A percentile compares a stretch with the other conserved stretches of the same genome.
Conservation (phyloP, 2,888 invertebrate genomes). For the Dasysyrphus tricinctus region DNA sequence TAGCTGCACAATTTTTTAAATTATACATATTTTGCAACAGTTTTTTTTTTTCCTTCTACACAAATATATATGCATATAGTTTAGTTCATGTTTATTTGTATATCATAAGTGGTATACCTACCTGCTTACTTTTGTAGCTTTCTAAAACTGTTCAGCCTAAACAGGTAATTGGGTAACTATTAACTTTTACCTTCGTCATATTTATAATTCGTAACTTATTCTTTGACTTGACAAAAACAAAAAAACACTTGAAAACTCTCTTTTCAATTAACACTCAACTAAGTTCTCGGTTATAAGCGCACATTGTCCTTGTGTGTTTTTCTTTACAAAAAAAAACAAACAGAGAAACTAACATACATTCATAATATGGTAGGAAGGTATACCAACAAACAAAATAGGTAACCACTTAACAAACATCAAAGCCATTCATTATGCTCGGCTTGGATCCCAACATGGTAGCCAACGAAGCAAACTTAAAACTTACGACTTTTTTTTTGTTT, state of each 20-base stretch:
- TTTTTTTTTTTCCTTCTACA: background rate
- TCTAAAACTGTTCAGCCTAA: constrained; percentile 20
- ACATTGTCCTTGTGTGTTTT: constrained; percentile 24
- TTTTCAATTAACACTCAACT: constrained; percentile 37
- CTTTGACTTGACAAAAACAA: constrained; percentile 33
- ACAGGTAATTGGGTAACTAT: background rate
- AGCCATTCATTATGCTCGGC: constrained; percentile 42
- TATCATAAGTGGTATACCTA: constrained; percentile 4
- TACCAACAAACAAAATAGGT: constrained; percentile 27
- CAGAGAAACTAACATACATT: constrained; percentile 17
- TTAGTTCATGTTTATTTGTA: background rate
- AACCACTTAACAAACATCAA: constrained; percentile 59
- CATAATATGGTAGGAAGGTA: constrained; percentile 1
- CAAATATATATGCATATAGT: background rate
- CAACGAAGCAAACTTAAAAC: constrained; percentile 54
- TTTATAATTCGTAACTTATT: constrained; percentile 15
- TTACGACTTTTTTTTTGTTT: constrained; percentile 11
- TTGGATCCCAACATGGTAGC: constrained; percentile 15
- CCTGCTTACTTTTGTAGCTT: constrained; percentile 7
- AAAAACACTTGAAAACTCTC: constrained; percentile 33
- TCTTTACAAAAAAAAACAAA: background rate
- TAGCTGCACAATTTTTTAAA: background rate
- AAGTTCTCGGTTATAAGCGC: constrained; percentile 15
- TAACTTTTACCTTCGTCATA: constrained; percentile 21
- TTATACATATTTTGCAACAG: background rate